Evolutionary conservation across 2,797 vertebrate genomes (phyloP).

Genomic region (Heteromormyrus szaboi): DNA sequence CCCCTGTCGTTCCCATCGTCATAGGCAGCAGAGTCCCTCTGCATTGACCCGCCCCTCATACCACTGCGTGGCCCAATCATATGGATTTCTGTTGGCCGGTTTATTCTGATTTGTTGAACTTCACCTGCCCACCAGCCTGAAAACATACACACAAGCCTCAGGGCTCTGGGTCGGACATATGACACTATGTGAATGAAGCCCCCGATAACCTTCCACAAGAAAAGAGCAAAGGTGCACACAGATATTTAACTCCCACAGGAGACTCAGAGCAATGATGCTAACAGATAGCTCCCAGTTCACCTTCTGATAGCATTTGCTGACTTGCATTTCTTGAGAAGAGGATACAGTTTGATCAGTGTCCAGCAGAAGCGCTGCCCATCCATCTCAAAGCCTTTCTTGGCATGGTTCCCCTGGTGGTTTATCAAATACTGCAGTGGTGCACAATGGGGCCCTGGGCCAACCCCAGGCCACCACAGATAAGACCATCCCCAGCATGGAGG

Average conservation of each 20-base stretch:
- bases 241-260: not conserved
- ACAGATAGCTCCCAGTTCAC: not conserved
- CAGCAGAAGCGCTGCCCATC: not conserved
- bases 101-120: not conserved
- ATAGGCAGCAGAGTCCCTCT: not conserved
- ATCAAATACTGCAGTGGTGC: not conserved
- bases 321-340: not conserved
- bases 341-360: not conserved
- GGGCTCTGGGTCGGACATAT: not conserved
- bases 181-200: not conserved
- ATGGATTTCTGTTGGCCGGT: not conserved
- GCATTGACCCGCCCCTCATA: not conserved
- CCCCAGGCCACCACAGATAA: not conserved
- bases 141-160: not conserved
- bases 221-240: not conserved
- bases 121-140: not conserved
- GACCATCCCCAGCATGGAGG: not conserved
- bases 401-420: not conserved
- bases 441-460: not conserved
- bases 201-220: not conserved
- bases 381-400: not conserved
- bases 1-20: not conserved
- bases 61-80: not conserved
- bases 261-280: not conserved
- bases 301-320: not conserved